These are phyloP conservation scores for Eutolmus rufibarbis DNA, from an alignment of 2,888 invertebrate species.

Conservation along the genomic window DNA sequence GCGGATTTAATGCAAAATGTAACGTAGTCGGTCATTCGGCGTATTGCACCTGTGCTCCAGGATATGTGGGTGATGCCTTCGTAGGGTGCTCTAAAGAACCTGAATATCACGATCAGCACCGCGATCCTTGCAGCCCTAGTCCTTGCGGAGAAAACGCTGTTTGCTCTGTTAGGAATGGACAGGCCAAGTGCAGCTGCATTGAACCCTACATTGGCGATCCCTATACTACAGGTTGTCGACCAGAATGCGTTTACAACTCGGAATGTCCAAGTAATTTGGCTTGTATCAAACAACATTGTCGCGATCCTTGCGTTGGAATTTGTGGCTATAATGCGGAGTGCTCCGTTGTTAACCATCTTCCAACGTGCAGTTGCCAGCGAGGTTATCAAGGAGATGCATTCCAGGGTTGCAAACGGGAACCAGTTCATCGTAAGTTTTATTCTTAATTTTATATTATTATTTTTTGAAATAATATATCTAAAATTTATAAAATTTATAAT, in stretches of 20 bases:
- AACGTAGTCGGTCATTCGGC: slow-evolving; percentile 82
- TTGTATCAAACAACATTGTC: slow-evolving; percentile 83
- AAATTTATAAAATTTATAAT: not conserved
- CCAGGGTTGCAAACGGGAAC: slow-evolving; percentile 73
- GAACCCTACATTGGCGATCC: slow-evolving; percentile 89
- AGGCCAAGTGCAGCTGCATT: slow-evolving; percentile 82
- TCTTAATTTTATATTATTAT: not conserved
- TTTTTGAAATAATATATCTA: not conserved
- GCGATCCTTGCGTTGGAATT: slow-evolving; percentile 84
- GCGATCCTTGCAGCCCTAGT: slow-evolving; percentile 77
- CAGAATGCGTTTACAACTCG: slow-evolving; percentile 83
- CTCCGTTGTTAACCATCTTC: slow-evolving; percentile 80
- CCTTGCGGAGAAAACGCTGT: slow-evolving; percentile 87
- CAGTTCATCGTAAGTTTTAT: slow-evolving; percentile 66
- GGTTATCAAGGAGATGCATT: slow-evolving; percentile 86
- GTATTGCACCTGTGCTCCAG: slow-evolving; percentile 78
- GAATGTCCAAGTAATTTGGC: slow-evolving; percentile 81
- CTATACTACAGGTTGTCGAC: slow-evolving; percentile 82
- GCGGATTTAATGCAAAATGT: slow-evolving; percentile 82
- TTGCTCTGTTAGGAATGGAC: slow-evolving; percentile 74
- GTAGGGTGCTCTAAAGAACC: slow-evolving; percentile 74
- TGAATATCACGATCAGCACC: slow-evolving; percentile 59
- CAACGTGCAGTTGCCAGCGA: slow-evolving; percentile 78
- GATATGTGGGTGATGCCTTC: slow-evolving; percentile 85
- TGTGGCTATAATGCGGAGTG: slow-evolving; percentile 87